A percentile compares a stretch with the other conserved stretches of the same genome.
These are phyloP conservation scores for Tenebrosternarchus preto DNA, from an alignment of 2,113 vertebrate genomes.

Conservation along the genomic window DNA sequence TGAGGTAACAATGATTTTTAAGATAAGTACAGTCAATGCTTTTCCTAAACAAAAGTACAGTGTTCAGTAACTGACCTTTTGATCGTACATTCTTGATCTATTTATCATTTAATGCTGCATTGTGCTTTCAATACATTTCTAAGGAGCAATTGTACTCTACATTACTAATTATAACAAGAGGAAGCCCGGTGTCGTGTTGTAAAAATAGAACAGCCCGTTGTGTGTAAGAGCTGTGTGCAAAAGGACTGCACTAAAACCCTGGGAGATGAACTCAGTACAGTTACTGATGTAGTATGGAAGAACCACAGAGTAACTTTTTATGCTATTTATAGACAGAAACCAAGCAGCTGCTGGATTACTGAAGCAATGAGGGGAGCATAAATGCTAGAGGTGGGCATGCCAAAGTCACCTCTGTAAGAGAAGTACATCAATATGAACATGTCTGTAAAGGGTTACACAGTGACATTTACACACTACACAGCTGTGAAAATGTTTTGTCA, in stretches of 20 bases:
- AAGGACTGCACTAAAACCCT: conserved; percentile 9
- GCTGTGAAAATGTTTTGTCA: too few relatives aligned
- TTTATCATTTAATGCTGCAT: background rate
- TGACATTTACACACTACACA: background rate
- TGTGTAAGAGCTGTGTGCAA: conserved; percentile 7
- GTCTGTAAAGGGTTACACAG: background rate
- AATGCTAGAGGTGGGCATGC: background rate
- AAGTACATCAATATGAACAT: background rate
- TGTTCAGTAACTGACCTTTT: background rate
- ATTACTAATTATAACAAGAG: conserved; percentile 10
- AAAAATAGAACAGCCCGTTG: conserved; percentile 17
- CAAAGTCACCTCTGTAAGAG: background rate
- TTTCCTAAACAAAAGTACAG: too few relatives aligned
- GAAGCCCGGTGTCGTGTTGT: background rate
- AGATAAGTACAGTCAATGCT: too few relatives aligned
- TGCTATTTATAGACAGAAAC: conserved; percentile 45
- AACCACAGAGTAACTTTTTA: conserved; percentile 24
- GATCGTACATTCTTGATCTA: background rate
- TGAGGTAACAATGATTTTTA: too few relatives aligned
- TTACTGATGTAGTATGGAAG: background rate
- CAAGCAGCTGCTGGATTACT: conserved; percentile 33
- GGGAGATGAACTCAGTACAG: background rate
- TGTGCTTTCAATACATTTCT: background rate
- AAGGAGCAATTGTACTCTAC: background rate
- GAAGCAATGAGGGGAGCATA: background rate